Evolutionary conservation across 2,113 vertebrate species (phyloP).

Genomic region (Rhea pennata): DNA sequence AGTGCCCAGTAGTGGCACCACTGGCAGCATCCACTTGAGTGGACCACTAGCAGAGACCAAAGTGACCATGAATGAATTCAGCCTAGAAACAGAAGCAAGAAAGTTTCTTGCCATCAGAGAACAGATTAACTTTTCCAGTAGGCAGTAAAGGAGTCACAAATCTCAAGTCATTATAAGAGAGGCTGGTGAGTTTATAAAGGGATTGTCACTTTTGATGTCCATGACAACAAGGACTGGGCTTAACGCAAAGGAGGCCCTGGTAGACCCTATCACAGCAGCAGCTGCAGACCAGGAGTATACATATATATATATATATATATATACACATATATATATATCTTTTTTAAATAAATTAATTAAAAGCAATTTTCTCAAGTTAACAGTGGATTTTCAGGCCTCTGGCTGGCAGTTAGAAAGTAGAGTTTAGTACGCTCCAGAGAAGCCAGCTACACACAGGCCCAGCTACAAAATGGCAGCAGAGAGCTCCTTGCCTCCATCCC

Average conservation of each 20-base stretch:
- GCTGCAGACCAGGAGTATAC: neutral
- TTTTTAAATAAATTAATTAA: neutral
- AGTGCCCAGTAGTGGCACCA: neutral
- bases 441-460: neutral
- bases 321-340: neutral
- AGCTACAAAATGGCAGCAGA: constrained; percentile 1
- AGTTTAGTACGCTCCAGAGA: neutral
- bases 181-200: neutral
- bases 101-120: neutral
- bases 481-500: neutral
- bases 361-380: neutral
- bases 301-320: neutral
- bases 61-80: neutral
- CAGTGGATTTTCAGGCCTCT: neutral
- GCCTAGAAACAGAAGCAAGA: neutral
- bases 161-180: neutral
- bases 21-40: neutral
- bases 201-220: neutral
- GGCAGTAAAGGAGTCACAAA: neutral
- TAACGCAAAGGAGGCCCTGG: no score
- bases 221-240: neutral
- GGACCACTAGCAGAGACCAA: neutral
- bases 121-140: neutral
- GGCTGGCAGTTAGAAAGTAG: neutral
- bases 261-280: neutral